These are phyloP conservation scores for Chrysomela aeneicollis DNA, from an alignment of 2,888 invertebrate species.

Conservation along the genomic window DNA sequence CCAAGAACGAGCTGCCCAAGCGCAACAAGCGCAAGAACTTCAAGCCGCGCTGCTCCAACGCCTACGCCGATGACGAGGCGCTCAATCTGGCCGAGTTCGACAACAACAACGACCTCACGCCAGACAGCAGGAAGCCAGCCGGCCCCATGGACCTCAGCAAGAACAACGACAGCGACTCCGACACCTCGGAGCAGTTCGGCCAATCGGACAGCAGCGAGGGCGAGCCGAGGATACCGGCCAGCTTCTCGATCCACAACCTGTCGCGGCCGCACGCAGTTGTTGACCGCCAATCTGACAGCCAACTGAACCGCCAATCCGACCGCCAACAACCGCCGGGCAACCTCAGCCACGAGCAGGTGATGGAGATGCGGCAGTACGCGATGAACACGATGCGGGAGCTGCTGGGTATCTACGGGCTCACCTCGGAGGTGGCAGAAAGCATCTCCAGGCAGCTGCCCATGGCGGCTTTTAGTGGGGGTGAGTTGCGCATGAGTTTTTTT, in stretches of 20 bases:
- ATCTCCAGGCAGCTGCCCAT: constrained; percentile 74
- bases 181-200: constrained; percentile 50
- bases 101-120: constrained; percentile 55
- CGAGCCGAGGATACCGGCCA: constrained; percentile 56
- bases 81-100: constrained; percentile 48
- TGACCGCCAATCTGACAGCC: too few species aligned
- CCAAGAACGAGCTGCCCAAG: constrained; percentile 67
- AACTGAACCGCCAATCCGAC: too few species aligned
- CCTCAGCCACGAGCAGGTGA: constrained; percentile 58
- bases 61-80: constrained; percentile 62
- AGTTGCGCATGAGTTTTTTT: too few species aligned
- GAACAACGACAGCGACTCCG: constrained; percentile 55
- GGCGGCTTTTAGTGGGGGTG: constrained; percentile 74
- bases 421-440: constrained; percentile 75
- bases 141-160: constrained; percentile 59
- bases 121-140: constrained; percentile 51
- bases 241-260: constrained; percentile 55
- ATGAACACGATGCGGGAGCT: constrained; percentile 83
- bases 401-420: constrained; percentile 78
- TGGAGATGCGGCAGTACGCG: constrained; percentile 77
- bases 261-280: constrained; percentile 60
- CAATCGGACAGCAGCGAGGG: constrained; percentile 57
- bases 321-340: constrained; percentile 50
- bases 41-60: constrained; percentile 74
- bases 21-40: constrained; percentile 82